A percentile compares a stretch with the other conserved stretches of the same genome.
Evolutionary conservation across 2,113 vertebrate species (phyloP).

Genomic region (Struthidea cinerea): DNA sequence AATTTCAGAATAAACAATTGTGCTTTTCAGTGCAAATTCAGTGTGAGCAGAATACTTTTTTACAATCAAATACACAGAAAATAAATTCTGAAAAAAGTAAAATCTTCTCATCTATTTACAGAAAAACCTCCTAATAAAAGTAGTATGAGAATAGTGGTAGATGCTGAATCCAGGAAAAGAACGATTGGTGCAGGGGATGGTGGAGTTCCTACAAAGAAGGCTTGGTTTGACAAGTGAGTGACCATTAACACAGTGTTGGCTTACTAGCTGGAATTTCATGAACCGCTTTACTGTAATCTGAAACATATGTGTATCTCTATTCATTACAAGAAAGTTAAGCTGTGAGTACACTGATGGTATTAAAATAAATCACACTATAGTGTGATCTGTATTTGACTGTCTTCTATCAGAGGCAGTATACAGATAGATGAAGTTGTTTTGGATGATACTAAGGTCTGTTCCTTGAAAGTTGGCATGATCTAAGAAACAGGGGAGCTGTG

Average conservation of each 20-base stretch:
- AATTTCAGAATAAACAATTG: background rate
- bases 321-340: background rate
- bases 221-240: constrained; percentile 96
- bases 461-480: background rate
- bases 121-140: constrained; percentile 90
- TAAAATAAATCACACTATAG: background rate
- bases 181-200: constrained; percentile 77
- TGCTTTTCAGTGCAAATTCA: background rate
- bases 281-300: background rate
- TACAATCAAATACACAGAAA: background rate
- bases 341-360: background rate
- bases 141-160: constrained; percentile 93
- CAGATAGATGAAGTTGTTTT: background rate
- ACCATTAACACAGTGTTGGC: background rate
- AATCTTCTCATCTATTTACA: constrained; percentile 64
- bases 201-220: constrained; percentile 83
- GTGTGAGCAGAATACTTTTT: background rate
- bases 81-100: background rate
- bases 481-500: background rate
- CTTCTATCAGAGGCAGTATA: background rate
- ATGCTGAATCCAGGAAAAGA: constrained; percentile 93
- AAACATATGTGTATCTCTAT: background rate
- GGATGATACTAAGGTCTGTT: background rate
- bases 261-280: background rate
- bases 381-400: background rate